Evolutionary conservation across 2,113 vertebrate species (phyloP).

Genomic region (Semnornis frantzii): DNA sequence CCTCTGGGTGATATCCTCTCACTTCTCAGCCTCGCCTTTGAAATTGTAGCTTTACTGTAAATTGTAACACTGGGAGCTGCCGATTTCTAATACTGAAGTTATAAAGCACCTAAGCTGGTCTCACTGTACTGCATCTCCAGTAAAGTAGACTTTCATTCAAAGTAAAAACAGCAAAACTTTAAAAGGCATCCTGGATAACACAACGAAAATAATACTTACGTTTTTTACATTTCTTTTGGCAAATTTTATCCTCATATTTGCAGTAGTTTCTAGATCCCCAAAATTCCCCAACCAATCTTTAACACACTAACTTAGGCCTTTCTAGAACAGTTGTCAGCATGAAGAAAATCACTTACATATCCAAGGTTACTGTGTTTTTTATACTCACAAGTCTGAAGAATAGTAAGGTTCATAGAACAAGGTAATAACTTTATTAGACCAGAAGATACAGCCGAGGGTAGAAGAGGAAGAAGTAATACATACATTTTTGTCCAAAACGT

Average conservation of each 20-base stretch:
- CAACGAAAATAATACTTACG: not conserved
- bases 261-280: not conserved
- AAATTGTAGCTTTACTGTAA: not conserved
- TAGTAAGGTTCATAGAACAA: not conserved
- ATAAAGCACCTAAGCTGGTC: not conserved
- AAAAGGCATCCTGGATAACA: not conserved
- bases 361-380: not conserved
- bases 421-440: constrained; percentile 3
- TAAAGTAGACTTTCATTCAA: not conserved
- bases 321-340: not conserved
- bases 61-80: not conserved
- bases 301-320: not conserved
- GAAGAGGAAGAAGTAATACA: not conserved
- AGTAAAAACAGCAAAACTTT: not conserved
- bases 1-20: not conserved
- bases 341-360: not conserved
- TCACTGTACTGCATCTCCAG: not conserved
- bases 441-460: not conserved
- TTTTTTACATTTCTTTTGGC: not conserved
- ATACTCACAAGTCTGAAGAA: not conserved
- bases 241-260: not conserved
- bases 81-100: not conserved
- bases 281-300: not conserved
- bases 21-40: not conserved
- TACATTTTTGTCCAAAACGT: not conserved